Evolutionary conservation across 2,888 invertebrate species (phyloP).

Genomic region (Cheilosia variabilis): DNA sequence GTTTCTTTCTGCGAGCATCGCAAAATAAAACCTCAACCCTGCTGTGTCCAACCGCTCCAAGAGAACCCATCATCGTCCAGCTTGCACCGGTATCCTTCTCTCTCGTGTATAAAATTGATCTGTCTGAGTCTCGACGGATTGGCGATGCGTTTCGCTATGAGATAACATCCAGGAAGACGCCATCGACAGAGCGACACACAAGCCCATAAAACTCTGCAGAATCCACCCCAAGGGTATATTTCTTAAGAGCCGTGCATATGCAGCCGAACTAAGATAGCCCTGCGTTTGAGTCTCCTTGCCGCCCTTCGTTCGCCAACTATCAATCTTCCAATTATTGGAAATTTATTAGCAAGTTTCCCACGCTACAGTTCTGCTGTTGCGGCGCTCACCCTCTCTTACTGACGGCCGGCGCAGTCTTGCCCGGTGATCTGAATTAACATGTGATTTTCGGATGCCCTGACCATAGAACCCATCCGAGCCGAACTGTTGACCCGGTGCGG

Average conservation of each 20-base stretch:
- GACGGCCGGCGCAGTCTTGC: neutral
- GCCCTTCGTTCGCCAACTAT: slow-evolving; percentile 59
- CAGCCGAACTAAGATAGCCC: slow-evolving; percentile 1
- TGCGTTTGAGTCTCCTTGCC: slow-evolving; percentile 35
- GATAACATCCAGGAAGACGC: slow-evolving; percentile 61
- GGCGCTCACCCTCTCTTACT: neutral
- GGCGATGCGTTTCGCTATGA: slow-evolving; percentile 51
- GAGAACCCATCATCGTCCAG: slow-evolving; percentile 28
- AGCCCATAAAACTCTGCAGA: slow-evolving; percentile 41
- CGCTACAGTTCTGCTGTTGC: slow-evolving; percentile 79
- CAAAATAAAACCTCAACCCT: slow-evolving; percentile 46
- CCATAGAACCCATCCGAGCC: slow-evolving; percentile 4
- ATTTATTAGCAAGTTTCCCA: slow-evolving; percentile 82
- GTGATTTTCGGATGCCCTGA: slow-evolving; percentile 18
- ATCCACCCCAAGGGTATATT: slow-evolving; percentile 53
- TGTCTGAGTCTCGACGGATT: slow-evolving; percentile 32
- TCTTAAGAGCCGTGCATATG: slow-evolving; percentile 36
- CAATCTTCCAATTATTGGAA: slow-evolving; percentile 76
- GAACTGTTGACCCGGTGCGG: slow-evolving; percentile 67
- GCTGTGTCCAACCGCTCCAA: slow-evolving; percentile 20
- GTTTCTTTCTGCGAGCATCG: slow-evolving; percentile 23
- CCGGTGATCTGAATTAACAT: slow-evolving; percentile 52
- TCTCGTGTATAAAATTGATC: slow-evolving; percentile 25
- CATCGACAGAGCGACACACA: slow-evolving; percentile 52
- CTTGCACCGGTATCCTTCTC: neutral